Evolutionary conservation across 2,113 vertebrate genomes (phyloP).

Genomic region (Xiphophorus maculatus): DNA sequence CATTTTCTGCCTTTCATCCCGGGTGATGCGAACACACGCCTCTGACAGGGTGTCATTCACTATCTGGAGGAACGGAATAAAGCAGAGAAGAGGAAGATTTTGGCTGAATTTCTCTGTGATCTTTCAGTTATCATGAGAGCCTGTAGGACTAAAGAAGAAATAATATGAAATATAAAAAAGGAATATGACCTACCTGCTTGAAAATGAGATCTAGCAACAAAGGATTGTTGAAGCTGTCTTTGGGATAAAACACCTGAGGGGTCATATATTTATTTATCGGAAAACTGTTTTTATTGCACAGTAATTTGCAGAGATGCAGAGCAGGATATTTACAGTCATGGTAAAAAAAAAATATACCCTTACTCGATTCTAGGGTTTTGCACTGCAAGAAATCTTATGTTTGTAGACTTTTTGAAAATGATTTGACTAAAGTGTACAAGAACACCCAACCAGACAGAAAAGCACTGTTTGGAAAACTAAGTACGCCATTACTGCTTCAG

Average conservation of each 20-base stretch:
- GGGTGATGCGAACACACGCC: conserved; percentile 90
- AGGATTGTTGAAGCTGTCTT: conserved; percentile 89
- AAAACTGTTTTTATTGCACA: background rate
- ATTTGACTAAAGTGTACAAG: background rate
- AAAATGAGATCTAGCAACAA: conserved; percentile 93
- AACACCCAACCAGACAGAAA: background rate
- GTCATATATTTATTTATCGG: conserved; percentile 15
- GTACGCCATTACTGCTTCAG: background rate
- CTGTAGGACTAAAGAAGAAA: conserved; percentile 11
- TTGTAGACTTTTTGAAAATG: background rate
- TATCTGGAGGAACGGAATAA: conserved; percentile 78
- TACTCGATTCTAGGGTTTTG: background rate
- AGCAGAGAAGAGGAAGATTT: conserved; percentile 20
- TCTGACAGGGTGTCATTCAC: conserved; percentile 90
- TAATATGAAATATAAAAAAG: background rate
- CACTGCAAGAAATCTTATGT: background rate
- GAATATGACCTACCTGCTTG: conserved; percentile 84
- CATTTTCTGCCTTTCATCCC: conserved; percentile 90
- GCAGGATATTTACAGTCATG: background rate
- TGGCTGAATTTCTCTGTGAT: conserved; percentile 22
- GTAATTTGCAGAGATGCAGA: background rate
- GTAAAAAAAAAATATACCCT: background rate
- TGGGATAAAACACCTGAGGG: conserved; percentile 94
- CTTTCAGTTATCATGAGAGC: conserved; percentile 16
- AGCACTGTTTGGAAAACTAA: background rate